phyloP scores from a whole-genome alignment of 2,888 invertebrate genomes.

The Galeopsomyia nigrocyanea region DNA sequence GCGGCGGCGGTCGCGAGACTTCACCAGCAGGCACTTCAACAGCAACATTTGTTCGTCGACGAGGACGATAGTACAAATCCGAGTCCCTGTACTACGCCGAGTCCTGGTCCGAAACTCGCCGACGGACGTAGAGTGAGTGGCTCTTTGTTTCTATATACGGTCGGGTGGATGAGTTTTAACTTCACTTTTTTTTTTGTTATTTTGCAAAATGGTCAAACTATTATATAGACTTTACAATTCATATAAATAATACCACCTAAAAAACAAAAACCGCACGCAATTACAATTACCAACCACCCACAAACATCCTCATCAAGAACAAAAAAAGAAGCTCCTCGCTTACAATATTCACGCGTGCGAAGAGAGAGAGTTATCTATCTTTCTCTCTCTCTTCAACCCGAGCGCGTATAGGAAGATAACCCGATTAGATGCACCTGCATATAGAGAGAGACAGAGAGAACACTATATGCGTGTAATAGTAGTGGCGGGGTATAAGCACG shows the following conservation, averaged over 20 bases:
- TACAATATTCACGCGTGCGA: too few species aligned
- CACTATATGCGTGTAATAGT: not conserved
- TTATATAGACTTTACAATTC: too few species aligned
- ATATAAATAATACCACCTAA: too few species aligned
- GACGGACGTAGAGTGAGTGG: conserved; percentile 67
- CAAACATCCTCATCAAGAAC: too few species aligned
- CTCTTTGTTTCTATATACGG: too few species aligned
- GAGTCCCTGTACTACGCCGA: conserved; percentile 63
- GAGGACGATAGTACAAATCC: conserved; percentile 60
- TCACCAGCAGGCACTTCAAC: conserved; percentile 31
- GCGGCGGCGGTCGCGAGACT: conserved; percentile 42
- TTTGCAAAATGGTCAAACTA: too few species aligned
- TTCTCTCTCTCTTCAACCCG: not conserved
- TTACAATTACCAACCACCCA: too few species aligned
- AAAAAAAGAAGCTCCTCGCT: too few species aligned
- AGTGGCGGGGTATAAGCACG: not conserved
- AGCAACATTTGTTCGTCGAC: conserved; percentile 43
- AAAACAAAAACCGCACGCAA: too few species aligned
- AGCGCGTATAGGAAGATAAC: not conserved
- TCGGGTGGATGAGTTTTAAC: too few species aligned
- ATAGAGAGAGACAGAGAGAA: not conserved
- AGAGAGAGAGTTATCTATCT: not conserved
- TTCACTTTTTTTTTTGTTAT: too few species aligned
- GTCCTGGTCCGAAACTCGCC: conserved; percentile 66
- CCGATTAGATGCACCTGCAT: too few species aligned